Evolutionary conservation across 2,888 invertebrate genomes (phyloP), one percentile per base, ranked within the genome.

Genomic region (Dryadula phaetusa): DNA sequence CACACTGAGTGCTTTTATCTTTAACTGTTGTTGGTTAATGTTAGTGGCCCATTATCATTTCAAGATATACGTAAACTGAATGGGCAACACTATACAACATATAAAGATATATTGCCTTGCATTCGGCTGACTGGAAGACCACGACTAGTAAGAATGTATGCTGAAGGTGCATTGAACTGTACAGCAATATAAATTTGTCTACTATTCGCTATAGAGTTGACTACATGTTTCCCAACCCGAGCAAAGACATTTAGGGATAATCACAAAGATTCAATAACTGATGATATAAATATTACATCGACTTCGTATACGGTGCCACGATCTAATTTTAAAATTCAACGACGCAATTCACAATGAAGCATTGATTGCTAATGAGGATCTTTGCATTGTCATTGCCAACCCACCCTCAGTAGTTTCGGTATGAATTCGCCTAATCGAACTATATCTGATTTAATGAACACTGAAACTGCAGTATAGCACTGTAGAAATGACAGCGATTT

Each of bases 1-100:
- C 70, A 76, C 1, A 69, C 69, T 44, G 70, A 74, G 58, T 74
- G 74, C 65, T 77, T 75, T 71, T 75, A 72, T 72, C 69, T 76
- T 28, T 74, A 71, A 70, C 54, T 76, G 71, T 73, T 75, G 69
- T 72, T 75, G 70, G 72, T 73, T 69, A 74, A 75, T 74, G 68
- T 73, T 28, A n/a, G n/a, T n/a, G n/a, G n/a, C n/a, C n/a, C n/a
- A n/a, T n/a, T n/a, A n/a, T n/a, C n/a, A 28, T 28, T 28, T 28
- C 28, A 28, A 28, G 28, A 28, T 28, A 28, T 28, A 28, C 28
- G 28, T 5, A 28, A 28, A 28, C 4, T 28, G 28, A 28, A 28
- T 28, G 28, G 28, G 28, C 28, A 28, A 28, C 28, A n/a, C n/a
- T n/a, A n/a, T n/a, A n/a, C n/a, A n/a, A n/a, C n/a, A n/a, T n/a